These are phyloP conservation scores for Cynopterus brachyotis DNA, from an alignment of 2,113 vertebrate species.

Conservation along the genomic window DNA sequence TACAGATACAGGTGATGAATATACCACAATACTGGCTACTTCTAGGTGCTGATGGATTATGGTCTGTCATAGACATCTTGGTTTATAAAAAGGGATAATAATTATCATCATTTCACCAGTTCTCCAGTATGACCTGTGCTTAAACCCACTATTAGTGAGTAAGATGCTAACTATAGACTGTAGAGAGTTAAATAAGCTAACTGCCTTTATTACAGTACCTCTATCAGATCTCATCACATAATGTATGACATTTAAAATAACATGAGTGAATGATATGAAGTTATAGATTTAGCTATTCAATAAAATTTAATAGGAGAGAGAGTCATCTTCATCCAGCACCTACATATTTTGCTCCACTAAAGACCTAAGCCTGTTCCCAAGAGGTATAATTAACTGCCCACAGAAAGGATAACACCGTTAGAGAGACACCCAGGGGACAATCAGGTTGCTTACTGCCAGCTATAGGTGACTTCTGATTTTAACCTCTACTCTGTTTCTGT, in stretches of 20 bases:
- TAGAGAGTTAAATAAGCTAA: not conserved
- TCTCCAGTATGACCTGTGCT: not conserved
- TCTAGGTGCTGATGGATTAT: not conserved
- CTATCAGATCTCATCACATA: not conserved
- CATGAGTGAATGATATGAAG: not conserved
- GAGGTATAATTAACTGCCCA: not conserved
- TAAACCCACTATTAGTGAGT: not conserved
- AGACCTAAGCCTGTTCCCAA: too few relatives aligned
- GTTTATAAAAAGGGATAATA: not conserved
- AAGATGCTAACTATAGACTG: not conserved
- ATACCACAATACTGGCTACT: not conserved
- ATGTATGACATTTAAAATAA: not conserved
- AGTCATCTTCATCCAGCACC: not conserved
- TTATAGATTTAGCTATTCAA: not conserved
- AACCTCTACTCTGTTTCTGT: not conserved
- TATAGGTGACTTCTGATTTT: not conserved
- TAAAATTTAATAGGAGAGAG: not conserved
- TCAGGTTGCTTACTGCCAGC: not conserved
- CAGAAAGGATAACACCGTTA: not conserved
- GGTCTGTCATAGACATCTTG: not conserved
- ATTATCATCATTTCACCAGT: not conserved
- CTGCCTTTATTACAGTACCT: not conserved
- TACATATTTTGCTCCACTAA: not conserved
- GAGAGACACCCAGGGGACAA: not conserved
- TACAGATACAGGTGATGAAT: not conserved